phyloP scores from a whole-genome alignment of 2,113 vertebrate species.

The Cheirogaleus medius region DNA sequence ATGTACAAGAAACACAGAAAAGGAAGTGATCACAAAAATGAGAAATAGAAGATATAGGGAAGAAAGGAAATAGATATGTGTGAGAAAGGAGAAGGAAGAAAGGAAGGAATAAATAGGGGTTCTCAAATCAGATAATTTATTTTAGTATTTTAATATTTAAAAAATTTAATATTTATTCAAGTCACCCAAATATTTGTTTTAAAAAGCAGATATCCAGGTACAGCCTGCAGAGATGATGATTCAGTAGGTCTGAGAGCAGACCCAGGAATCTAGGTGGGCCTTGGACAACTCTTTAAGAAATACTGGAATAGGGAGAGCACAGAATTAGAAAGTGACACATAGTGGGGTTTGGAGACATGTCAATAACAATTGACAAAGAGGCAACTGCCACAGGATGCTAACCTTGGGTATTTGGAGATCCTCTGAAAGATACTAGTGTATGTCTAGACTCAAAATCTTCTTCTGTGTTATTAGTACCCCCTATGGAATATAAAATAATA shows the following conservation, averaged over 20 bases:
- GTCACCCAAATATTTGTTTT: not conserved
- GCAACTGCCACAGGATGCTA: not conserved
- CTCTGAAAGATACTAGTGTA: not conserved
- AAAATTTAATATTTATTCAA: conserved; percentile 10
- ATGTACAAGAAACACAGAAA: not conserved
- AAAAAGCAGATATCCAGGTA: not conserved
- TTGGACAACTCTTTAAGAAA: conserved; percentile 15
- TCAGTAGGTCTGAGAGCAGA: not conserved
- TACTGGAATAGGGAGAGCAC: not conserved
- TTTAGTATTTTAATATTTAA: not conserved
- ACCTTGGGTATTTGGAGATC: conserved; percentile 5
- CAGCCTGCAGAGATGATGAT: not conserved
- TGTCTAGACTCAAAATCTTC: conserved; percentile 37
- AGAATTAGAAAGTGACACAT: conserved; percentile 32
- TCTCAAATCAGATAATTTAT: not conserved
- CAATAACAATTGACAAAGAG: conserved; percentile 2
- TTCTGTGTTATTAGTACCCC: not conserved
- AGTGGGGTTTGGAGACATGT: not conserved
- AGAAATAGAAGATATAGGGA: not conserved
- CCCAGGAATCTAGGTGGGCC: not conserved
- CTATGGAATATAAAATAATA: not conserved
- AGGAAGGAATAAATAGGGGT: not conserved
- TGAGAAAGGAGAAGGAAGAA: not conserved
- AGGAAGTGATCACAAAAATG: not conserved
- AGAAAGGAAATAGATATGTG: not conserved